A percentile compares a stretch with the other conserved stretches of the same genome.
These are phyloP conservation scores for Gallirallus australis DNA, from an alignment of 2,797 vertebrate species.

Conservation along the genomic window DNA sequence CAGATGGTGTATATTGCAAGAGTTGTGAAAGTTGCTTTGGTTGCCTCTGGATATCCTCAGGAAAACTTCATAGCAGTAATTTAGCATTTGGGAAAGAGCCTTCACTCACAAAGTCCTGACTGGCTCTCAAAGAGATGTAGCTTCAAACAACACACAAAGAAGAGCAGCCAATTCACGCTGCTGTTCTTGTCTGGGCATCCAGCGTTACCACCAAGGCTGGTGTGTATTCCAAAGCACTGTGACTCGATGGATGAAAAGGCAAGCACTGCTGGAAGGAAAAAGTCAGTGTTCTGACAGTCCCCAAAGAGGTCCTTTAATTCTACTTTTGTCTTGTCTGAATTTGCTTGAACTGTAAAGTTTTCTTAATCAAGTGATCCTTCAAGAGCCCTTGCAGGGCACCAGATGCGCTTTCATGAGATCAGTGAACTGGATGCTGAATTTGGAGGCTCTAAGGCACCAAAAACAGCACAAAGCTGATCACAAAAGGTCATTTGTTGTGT, in stretches of 20 bases:
- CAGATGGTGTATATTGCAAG: neutral
- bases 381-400: neutral
- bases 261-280: neutral
- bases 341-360: neutral
- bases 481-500: neutral
- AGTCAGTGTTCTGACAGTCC: neutral
- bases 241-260: neutral
- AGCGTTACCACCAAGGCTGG: neutral
- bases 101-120: neutral
- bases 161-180: neutral
- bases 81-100: neutral
- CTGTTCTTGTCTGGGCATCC: neutral
- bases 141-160: neutral
- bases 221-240: neutral
- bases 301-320: neutral
- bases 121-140: neutral
- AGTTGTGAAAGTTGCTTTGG: neutral
- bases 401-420: neutral
- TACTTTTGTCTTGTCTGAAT: neutral
- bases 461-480: neutral
- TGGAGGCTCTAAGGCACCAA: neutral
- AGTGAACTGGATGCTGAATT: neutral
- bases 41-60: neutral
- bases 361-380: neutral
- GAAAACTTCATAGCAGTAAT: neutral